Conservation (phyloP, 2,113 vertebrate genomes). For the Lophochroa leadbeateri region DNA sequence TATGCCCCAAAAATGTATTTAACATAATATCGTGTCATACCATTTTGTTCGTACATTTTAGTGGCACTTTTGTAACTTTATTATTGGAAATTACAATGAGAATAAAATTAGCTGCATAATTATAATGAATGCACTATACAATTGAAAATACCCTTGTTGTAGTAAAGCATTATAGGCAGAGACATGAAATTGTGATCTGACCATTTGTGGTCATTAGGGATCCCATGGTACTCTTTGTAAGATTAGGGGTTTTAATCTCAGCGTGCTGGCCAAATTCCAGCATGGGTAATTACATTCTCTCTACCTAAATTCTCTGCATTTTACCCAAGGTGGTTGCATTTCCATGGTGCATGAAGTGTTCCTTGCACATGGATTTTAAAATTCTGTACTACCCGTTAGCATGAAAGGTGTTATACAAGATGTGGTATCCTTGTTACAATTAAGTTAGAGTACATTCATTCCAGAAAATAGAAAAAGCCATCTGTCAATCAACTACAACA, state of each 20-base stretch:
- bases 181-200: slow-evolving; percentile 47
- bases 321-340: slow-evolving; percentile 48
- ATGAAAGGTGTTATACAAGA: slow-evolving; percentile 24
- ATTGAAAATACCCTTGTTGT: slow-evolving; percentile 20
- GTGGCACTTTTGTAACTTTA: slow-evolving; percentile 5
- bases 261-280: slow-evolving; percentile 57
- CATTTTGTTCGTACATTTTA: neutral
- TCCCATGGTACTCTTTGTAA: slow-evolving; percentile 51
- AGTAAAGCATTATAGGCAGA: slow-evolving; percentile 36
- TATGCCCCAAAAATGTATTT: slow-evolving; percentile 16
- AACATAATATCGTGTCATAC: neutral
- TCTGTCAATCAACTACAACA: slow-evolving; percentile 54
- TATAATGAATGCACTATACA: neutral
- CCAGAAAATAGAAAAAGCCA: slow-evolving; percentile 27
- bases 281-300: slow-evolving; percentile 47
- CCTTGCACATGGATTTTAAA: neutral
- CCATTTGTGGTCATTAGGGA: slow-evolving; percentile 63
- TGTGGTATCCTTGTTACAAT: neutral
- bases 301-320: slow-evolving; percentile 45
- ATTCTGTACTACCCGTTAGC: neutral
- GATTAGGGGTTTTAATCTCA: slow-evolving; percentile 65
- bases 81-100: slow-evolving; percentile 14
- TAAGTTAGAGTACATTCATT: slow-evolving; percentile 23
- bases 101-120: slow-evolving; percentile 32
- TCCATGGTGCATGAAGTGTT: slow-evolving; percentile 12